phyloP scores from a whole-genome alignment of 2,888 invertebrate genomes.

The Epirrita christyi region DNA sequence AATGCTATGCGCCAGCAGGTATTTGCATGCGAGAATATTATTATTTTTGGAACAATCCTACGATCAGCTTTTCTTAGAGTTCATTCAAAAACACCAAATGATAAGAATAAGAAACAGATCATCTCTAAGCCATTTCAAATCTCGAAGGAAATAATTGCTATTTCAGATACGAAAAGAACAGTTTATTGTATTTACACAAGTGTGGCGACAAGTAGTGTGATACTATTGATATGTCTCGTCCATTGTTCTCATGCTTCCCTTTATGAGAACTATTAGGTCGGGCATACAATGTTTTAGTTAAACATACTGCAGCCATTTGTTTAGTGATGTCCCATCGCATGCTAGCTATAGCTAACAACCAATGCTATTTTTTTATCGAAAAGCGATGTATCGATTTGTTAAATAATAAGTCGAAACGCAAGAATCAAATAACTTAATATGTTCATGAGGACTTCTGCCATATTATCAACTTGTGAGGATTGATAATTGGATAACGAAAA shows the following conservation, averaged over 20 bases:
- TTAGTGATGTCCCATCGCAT: conserved; percentile 47
- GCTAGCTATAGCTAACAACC: not conserved
- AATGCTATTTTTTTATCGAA: not conserved
- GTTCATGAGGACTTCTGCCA: no score
- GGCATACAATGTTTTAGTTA: conserved; percentile 59
- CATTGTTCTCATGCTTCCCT: conserved; percentile 54
- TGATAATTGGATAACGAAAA: conserved; percentile 5
- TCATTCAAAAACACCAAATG: not conserved
- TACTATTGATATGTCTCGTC: conserved; percentile 44
- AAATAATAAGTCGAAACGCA: no score
- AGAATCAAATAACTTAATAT: not conserved
- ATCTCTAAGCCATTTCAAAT: not conserved
- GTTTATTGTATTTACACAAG: conserved; percentile 36
- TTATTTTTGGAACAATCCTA: not conserved
- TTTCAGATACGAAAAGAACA: conserved; percentile 10
- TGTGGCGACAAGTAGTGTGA: conserved; percentile 41
- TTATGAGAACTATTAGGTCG: conserved; percentile 58
- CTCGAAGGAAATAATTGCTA: conserved; percentile 1
- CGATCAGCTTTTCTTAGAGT: not conserved
- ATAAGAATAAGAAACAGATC: not conserved
- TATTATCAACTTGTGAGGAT: not conserved
- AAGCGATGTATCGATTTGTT: not conserved
- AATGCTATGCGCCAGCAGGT: not conserved
- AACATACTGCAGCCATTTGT: conserved; percentile 50
- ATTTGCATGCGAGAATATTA: no score